phyloP scores from a whole-genome alignment of 1,140 invertebrate genomes.

The Diorhabda sublineata region DNA sequence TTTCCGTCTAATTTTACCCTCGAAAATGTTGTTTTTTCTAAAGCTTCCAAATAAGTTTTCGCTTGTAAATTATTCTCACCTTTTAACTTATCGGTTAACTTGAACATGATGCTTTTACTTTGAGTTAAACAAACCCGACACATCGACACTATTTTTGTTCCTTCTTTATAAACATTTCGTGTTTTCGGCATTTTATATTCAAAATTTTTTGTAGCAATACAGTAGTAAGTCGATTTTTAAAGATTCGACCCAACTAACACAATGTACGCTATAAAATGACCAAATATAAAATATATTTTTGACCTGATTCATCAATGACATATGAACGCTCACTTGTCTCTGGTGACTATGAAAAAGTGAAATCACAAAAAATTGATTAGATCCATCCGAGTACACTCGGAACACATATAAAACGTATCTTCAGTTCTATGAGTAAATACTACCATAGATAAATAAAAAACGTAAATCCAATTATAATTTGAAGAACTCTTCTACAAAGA shows the following conservation, averaged over 20 bases:
- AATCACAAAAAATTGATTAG: too few relatives aligned
- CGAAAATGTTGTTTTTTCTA: slow-evolving; percentile 1
- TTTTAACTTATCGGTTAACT: slow-evolving; percentile 8
- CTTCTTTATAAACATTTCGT: slow-evolving; percentile 7
- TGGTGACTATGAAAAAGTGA: too few relatives aligned
- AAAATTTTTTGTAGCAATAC: not conserved
- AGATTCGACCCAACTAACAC: not conserved
- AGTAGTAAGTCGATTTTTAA: not conserved
- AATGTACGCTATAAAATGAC: not conserved
- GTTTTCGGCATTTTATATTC: not conserved
- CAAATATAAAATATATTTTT: not conserved
- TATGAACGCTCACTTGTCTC: too few relatives aligned
- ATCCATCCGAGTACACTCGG: too few relatives aligned
- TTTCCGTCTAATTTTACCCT: not conserved
- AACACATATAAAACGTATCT: too few relatives aligned
- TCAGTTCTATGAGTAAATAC: too few relatives aligned
- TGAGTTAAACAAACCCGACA: slow-evolving; percentile 19
- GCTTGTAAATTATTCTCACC: not conserved
- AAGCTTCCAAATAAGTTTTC: slow-evolving; percentile 12
- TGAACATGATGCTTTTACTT: slow-evolving; percentile 16
- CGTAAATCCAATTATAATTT: too few relatives aligned
- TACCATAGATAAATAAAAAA: too few relatives aligned
- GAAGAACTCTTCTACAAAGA: too few relatives aligned
- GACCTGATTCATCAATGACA: too few relatives aligned
- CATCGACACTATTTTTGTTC: slow-evolving; percentile 10